A percentile compares a stretch with the other conserved stretches of the same genome.
Evolutionary conservation across 2,888 invertebrate species (phyloP).

Genomic region (Eretmocerus hayati): DNA sequence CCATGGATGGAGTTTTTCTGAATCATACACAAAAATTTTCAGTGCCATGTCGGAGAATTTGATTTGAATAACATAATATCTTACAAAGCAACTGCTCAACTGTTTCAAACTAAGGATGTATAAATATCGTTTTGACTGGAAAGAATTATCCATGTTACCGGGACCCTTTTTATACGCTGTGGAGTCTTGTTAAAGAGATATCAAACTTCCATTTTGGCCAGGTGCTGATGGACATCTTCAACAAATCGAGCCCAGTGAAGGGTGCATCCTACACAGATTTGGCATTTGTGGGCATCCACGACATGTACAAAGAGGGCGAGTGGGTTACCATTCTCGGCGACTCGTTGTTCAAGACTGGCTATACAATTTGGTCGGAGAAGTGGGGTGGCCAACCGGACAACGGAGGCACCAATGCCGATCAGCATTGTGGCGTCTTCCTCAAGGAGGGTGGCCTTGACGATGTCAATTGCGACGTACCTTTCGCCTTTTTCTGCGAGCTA

Average conservation of each 20-base stretch:
- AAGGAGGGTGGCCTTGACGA: conserved; percentile 40
- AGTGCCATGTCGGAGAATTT: no score
- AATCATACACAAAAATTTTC: no score
- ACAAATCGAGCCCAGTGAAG: conserved; percentile 24
- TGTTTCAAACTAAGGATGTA: no score
- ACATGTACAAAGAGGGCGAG: conserved; percentile 38
- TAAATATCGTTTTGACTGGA: no score
- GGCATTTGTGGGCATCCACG: conserved; percentile 37
- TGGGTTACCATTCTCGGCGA: conserved; percentile 41
- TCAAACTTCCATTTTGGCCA: conserved; percentile 13
- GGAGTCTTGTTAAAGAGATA: no score
- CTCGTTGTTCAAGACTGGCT: conserved; percentile 39
- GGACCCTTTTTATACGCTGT: no score
- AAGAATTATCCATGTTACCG: no score
- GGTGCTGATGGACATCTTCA: conserved; percentile 29
- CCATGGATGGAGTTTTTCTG: no score
- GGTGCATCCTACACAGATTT: conserved; percentile 31
- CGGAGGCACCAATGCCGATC: conserved; percentile 36
- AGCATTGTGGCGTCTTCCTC: conserved; percentile 36
- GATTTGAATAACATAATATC: no score
- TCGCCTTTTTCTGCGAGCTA: conserved; percentile 38
- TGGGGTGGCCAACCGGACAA: conserved; percentile 41
- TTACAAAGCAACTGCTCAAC: no score
- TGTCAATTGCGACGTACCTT: conserved; percentile 35
- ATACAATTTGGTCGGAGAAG: conserved; percentile 38